Percentiles rank a stretch among this genome's conserved stretches.
These are phyloP conservation scores for Ditula angustiorana DNA, from an alignment of 2,888 invertebrate genomes.

Conservation along the genomic window DNA sequence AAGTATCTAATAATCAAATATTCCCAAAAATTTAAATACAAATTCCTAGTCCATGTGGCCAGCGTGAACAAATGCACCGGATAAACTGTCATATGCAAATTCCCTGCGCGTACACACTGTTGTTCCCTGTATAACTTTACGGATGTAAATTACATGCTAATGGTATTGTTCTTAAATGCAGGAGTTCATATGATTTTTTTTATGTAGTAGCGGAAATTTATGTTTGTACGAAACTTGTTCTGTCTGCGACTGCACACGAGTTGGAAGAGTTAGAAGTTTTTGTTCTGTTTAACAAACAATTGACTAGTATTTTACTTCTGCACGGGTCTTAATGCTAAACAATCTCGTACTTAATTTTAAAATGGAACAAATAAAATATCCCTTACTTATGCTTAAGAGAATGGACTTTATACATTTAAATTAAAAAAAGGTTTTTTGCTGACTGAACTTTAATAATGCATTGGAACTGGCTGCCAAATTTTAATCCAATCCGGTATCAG, in stretches of 20 bases:
- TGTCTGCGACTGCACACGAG: background rate
- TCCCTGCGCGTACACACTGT: conserved; percentile 9
- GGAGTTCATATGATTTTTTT: conserved; percentile 3
- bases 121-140: conserved; percentile 17
- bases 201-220: background rate
- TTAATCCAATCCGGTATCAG: too few relatives aligned
- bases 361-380: too few relatives aligned
- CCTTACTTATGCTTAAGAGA: too few relatives aligned
- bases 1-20: background rate
- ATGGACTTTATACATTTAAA: too few relatives aligned
- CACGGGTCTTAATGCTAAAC: too few relatives aligned
- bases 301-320: too few relatives aligned
- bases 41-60: background rate
- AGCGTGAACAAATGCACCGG: conserved; percentile 11
- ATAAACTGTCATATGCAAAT: conserved; percentile 34
- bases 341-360: too few relatives aligned
- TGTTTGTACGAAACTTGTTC: background rate
- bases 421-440: too few relatives aligned
- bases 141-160: conserved; percentile 25
- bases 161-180: conserved; percentile 9
- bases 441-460: too few relatives aligned
- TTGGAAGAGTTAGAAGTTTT: too few relatives aligned
- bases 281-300: too few relatives aligned
- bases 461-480: too few relatives aligned
- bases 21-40: background rate